A percentile compares a stretch with the other conserved stretches of the same genome.
Conservation (phyloP, 1,140 invertebrate species). For the Halictus rubicundus region DNA sequence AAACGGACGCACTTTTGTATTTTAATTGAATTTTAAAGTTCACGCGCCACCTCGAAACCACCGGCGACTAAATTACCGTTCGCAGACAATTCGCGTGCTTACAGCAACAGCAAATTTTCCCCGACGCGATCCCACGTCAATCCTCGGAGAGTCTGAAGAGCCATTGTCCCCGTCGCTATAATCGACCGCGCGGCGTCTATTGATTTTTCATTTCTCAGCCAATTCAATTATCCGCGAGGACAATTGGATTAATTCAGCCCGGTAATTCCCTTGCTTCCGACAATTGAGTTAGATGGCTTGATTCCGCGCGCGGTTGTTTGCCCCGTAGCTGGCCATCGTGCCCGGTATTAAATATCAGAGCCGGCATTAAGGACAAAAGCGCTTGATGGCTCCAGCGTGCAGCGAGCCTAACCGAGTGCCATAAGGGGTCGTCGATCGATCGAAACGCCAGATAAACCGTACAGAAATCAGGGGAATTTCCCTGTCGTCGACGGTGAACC, state of each 20-base stretch:
- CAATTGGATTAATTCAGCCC: conserved; percentile 58
- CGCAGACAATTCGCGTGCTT: no score
- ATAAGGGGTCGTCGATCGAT: conserved; percentile 22
- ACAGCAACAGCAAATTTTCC: no score
- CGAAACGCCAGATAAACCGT: conserved; percentile 38
- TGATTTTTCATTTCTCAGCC: conserved; percentile 55
- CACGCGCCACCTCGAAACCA: no score
- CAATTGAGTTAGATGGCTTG: conserved; percentile 51
- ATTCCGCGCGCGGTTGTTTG: conserved; percentile 13
- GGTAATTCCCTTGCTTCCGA: conserved; percentile 42
- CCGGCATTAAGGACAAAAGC: conserved; percentile 17
- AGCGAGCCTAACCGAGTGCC: no score
- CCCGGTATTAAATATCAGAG: conserved; percentile 15
- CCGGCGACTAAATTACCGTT: no score
- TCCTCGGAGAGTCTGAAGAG: no score
- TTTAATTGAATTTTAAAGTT: no score
- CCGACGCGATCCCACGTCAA: no score
- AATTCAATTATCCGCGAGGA: conserved; percentile 54
- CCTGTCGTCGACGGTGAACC: not conserved
- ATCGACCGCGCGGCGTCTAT: conserved; percentile 26
- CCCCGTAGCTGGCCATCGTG: not conserved
- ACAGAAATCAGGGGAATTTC: conserved; percentile 8
- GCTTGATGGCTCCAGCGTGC: not conserved
- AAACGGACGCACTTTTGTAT: no score
- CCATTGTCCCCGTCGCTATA: not conserved